Evolutionary conservation across 2,888 invertebrate genomes (phyloP).

Genomic region (Nymphalis polychloros): DNA sequence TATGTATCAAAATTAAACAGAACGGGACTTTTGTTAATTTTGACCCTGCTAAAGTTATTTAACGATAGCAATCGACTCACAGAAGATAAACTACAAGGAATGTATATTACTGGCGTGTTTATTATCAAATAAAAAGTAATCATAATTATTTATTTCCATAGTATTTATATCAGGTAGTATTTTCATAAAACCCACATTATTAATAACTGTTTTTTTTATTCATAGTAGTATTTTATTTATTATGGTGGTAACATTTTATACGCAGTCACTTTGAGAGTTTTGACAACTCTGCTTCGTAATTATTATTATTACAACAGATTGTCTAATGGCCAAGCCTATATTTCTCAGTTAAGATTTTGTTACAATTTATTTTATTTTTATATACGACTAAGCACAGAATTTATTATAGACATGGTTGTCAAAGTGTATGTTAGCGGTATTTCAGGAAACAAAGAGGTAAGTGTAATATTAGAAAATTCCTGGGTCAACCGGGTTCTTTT

Average conservation of each 20-base stretch:
- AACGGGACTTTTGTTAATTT: too few species aligned
- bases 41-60: too few species aligned
- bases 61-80: too few species aligned
- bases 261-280: slow-evolving; percentile 30
- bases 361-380: slow-evolving; percentile 57
- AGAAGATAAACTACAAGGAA: too few species aligned
- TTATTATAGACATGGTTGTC: slow-evolving; percentile 86
- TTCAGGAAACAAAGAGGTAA: slow-evolving; percentile 96
- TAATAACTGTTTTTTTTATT: background rate
- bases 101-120: too few species aligned
- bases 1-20: too few species aligned
- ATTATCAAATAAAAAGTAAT: too few species aligned
- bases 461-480: slow-evolving; percentile 74
- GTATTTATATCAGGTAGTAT: too few species aligned
- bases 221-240: slow-evolving; percentile 3
- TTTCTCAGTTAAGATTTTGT: slow-evolving; percentile 63
- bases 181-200: too few species aligned
- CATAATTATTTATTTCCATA: too few species aligned
- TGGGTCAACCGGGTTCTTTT: slow-evolving; percentile 66
- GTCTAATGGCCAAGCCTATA: slow-evolving; percentile 80
- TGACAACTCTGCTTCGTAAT: slow-evolving; percentile 32
- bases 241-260: background rate
- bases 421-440: slow-evolving; percentile 96
- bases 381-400: slow-evolving; percentile 44
- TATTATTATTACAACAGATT: slow-evolving; percentile 69